phyloP scores from a whole-genome alignment of 2,888 invertebrate species.

The Hirtodrosophila duncani region DNA sequence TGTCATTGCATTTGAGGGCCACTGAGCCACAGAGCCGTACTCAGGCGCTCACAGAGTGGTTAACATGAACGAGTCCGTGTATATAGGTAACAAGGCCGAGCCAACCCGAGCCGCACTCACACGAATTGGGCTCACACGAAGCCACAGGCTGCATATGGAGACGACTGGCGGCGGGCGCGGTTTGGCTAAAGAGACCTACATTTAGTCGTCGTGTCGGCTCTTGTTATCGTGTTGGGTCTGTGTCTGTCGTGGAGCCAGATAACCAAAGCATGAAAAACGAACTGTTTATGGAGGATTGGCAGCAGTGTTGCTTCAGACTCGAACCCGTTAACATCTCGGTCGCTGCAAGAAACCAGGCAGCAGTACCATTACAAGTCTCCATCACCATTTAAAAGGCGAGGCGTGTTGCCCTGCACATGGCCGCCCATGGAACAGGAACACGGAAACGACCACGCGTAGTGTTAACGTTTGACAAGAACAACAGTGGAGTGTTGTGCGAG shows the following conservation, averaged over 20 bases:
- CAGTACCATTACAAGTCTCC: constrained; percentile 15
- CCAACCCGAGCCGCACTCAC: constrained; percentile 12
- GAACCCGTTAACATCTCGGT: constrained; percentile 54
- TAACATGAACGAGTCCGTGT: constrained; percentile 27
- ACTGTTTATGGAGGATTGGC: constrained; percentile 48
- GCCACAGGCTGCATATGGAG: constrained; percentile 16
- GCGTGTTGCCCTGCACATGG: too few relatives aligned
- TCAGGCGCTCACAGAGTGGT: constrained; percentile 42
- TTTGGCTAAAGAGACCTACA: constrained; percentile 68
- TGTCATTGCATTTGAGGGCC: constrained; percentile 72
- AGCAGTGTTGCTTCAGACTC: constrained; percentile 64
- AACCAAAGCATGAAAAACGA: constrained; percentile 50
- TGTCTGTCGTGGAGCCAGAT: constrained; percentile 32
- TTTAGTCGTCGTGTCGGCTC: constrained; percentile 45
- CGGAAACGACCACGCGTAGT: constrained; percentile 60
- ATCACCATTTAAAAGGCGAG: too few relatives aligned
- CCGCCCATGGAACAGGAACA: constrained; percentile 26
- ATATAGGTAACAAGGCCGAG: constrained; percentile 40
- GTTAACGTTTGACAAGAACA: constrained; percentile 28
- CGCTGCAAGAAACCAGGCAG: constrained; percentile 18
- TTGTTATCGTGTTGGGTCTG: constrained; percentile 27
- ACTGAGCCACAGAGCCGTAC: constrained; percentile 35
- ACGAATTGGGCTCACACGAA: constrained; percentile 33
- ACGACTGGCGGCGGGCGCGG: constrained; percentile 49
- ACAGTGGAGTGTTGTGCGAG: constrained; percentile 14